Percentiles rank a stretch among this genome's conserved stretches.
Conservation (phyloP, 2,113 vertebrate species). For the Indicator maculatus region DNA sequence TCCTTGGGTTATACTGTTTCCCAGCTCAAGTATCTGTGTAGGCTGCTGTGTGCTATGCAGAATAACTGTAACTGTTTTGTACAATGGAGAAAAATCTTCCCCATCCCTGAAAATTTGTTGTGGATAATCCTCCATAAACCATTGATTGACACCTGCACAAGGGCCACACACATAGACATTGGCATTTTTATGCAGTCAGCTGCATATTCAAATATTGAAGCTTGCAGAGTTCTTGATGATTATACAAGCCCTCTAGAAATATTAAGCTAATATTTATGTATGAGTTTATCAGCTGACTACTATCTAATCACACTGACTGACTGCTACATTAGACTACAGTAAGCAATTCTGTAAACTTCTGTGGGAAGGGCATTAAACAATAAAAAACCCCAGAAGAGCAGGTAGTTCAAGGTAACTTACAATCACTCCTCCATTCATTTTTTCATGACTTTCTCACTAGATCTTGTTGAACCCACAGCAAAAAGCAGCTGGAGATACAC, state of each 20-base stretch:
- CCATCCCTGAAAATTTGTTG: background rate
- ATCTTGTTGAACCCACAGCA: conserved; percentile 3
- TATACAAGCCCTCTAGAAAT: conserved; percentile 14
- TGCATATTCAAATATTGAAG: conserved; percentile 22
- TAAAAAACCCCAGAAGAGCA: background rate
- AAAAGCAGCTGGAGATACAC: background rate
- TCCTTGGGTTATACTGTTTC: background rate
- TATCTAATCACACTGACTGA: background rate
- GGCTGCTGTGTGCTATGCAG: background rate
- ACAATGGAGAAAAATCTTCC: background rate
- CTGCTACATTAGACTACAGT: conserved; percentile 39
- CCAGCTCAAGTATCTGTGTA: background rate
- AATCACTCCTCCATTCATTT: background rate
- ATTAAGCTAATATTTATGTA: conserved; percentile 18
- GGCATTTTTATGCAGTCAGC: background rate
- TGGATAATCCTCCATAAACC: background rate
- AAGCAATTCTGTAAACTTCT: conserved; percentile 45
- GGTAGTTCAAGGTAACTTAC: conserved; percentile 7
- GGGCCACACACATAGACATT: background rate
- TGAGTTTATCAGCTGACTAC: background rate
- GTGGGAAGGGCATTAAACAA: background rate
- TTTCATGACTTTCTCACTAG: conserved; percentile 1
- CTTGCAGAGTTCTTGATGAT: conserved; percentile 11
- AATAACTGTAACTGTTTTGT: background rate
- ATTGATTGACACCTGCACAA: background rate